phyloP scores from a whole-genome alignment of 1,140 invertebrate genomes.

The Papilio helenus region DNA sequence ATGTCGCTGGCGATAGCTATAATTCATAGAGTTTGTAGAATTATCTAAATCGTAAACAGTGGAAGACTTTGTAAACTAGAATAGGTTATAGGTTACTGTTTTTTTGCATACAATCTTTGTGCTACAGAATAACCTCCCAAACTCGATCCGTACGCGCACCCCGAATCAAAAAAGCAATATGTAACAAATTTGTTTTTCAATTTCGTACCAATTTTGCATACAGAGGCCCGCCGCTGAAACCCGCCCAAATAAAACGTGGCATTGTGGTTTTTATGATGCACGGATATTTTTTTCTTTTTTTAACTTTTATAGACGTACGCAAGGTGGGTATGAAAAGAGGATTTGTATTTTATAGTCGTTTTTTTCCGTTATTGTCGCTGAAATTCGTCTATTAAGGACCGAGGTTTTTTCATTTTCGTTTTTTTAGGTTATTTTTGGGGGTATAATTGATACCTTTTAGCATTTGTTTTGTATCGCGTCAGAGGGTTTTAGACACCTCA shows the following conservation, averaged over 20 bases:
- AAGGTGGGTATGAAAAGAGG: slow-evolving; percentile 68
- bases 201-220: slow-evolving; percentile 82
- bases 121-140: slow-evolving; percentile 49
- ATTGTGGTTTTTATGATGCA: slow-evolving; percentile 78
- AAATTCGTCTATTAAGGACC: slow-evolving; percentile 56
- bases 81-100: too few species aligned
- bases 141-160: slow-evolving; percentile 51
- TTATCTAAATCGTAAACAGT: not conserved
- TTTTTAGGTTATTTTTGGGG: slow-evolving; percentile 42
- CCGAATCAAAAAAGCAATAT: slow-evolving; percentile 80
- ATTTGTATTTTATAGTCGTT: slow-evolving; percentile 55
- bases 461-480: slow-evolving; percentile 28
- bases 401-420: slow-evolving; percentile 42
- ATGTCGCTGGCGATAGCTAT: too few species aligned
- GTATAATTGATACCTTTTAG: slow-evolving; percentile 43
- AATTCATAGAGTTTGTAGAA: too few species aligned
- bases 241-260: slow-evolving; percentile 66
- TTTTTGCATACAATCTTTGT: not conserved
- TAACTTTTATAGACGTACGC: slow-evolving; percentile 60
- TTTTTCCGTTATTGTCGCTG: slow-evolving; percentile 53
- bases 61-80: not conserved
- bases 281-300: slow-evolving; percentile 64
- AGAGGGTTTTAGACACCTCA: not conserved
- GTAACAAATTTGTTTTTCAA: slow-evolving; percentile 83
- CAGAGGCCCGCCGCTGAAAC: slow-evolving; percentile 55